phyloP scores from a whole-genome alignment of 2,113 vertebrate species.

The Bombycilla garrulus region DNA sequence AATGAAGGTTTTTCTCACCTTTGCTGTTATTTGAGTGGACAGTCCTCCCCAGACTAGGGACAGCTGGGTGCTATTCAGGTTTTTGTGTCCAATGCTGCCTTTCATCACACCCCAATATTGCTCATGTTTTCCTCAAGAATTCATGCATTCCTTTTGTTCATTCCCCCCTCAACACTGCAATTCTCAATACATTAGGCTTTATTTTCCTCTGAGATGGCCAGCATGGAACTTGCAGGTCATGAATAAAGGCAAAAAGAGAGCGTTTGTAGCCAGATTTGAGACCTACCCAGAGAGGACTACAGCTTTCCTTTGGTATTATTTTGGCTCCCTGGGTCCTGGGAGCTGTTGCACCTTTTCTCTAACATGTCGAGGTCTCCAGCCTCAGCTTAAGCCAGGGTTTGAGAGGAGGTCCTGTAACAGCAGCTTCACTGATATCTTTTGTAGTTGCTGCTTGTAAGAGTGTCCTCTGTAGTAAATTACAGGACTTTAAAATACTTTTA shows the following conservation, averaged over 20 bases:
- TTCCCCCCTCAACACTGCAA: neutral
- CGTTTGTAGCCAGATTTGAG: neutral
- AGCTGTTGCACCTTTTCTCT: neutral
- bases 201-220: neutral
- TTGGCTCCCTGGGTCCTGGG: neutral
- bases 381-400: neutral
- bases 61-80: neutral
- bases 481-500: neutral
- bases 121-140: neutral
- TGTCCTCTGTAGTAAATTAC: neutral
- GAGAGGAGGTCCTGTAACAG: accelerated
- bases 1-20: neutral
- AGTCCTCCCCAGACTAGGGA: neutral
- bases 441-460: neutral
- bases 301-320: neutral
- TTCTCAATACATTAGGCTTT: neutral
- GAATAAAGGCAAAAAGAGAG: neutral
- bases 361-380: accelerated
- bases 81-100: neutral
- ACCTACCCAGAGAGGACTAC: neutral
- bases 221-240: neutral
- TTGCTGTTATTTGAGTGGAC: neutral
- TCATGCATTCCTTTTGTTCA: neutral
- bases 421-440: neutral
- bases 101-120: neutral